phyloP scores from a whole-genome alignment of 2,797 vertebrate species.

The Dryobates pubescens region DNA sequence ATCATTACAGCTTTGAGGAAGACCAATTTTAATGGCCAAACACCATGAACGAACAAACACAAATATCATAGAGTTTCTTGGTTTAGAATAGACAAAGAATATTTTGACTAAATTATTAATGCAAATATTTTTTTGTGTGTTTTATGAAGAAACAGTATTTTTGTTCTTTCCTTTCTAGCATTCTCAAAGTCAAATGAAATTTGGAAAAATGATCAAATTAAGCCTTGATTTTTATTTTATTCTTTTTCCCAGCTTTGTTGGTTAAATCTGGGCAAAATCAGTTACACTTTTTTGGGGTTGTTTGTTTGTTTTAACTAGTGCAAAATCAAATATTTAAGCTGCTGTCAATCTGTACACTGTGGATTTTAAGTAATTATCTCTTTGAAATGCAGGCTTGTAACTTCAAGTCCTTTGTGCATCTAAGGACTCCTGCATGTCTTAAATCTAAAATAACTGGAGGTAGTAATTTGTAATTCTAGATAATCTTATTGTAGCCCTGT shows the following conservation, averaged over 20 bases:
- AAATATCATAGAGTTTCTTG: neutral
- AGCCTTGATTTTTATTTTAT: neutral
- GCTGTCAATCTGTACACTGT: neutral
- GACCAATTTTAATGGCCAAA: neutral
- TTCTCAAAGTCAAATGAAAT: neutral
- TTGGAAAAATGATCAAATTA: conserved; percentile 15
- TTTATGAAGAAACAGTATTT: neutral
- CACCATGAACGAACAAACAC: neutral
- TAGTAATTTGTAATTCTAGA: neutral
- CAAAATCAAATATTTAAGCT: conserved; percentile 2
- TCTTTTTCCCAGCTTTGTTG: neutral
- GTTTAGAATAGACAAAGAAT: neutral
- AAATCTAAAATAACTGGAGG: neutral
- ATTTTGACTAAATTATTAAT: conserved; percentile 44
- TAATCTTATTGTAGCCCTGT: neutral
- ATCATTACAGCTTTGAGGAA: neutral
- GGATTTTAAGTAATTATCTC: neutral
- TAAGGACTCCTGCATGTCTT: neutral
- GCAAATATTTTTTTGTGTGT: conserved; percentile 13
- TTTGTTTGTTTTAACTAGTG: neutral
- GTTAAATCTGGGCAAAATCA: neutral
- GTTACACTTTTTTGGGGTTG: neutral
- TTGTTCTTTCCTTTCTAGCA: conserved; percentile 16
- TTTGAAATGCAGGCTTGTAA: neutral
- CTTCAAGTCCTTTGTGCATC: neutral